Base-by-base conservation (phyloP, 37 sponge, comb jelly and placozoan species). In the Sycon ciliatum region DNA sequence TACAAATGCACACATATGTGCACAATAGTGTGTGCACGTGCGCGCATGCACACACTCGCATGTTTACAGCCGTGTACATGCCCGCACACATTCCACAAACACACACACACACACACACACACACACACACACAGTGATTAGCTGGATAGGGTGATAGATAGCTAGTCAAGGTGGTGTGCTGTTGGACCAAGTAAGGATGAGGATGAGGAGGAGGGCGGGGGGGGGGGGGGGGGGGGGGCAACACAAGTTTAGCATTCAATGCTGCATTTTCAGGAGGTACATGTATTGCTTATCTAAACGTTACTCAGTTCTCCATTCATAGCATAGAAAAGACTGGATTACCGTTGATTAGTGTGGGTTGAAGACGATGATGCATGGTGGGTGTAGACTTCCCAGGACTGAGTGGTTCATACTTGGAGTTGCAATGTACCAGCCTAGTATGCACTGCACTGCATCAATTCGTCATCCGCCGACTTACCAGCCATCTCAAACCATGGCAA, bases 1-100 rank as follows among this genome's bases (percentile, higher is more conserved):
- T 88, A 84, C 9, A 88, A 54, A 66, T 88, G 85, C 82, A 88
- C 72, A 4, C 57, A 49, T 73, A 80, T 57, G 56, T 84, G 81
- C 3, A 65, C 56, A 34, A 24, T 56, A 39, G 85, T 84, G 16
- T 85, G 75, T 84, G 42, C 7, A 52, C 26, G 16, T 2, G 38
- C 46, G 35, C 3, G 33, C 4, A 40, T 4, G 22, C 4, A 58
- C 34, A 32, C 3, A 3, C 3, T 33, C 24, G 3, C 40, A 32
- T 4, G 0, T n/a, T n/a, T n/a, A n/a, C n/a, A n/a, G n/a, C n/a
- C n/a, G n/a, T n/a, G n/a, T 9, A 56, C 38, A 56, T 18, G 18
- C 55, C 20, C 4, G 39, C 31, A 26, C 23, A 31, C 11, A 65
- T 18, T 4, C 22, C 39, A 3, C 72, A 56, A 3, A 13, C n/a